These are phyloP conservation scores for Microctonus aethiopoides DNA, from an alignment of 2,888 invertebrate species.

Conservation along the genomic window DNA sequence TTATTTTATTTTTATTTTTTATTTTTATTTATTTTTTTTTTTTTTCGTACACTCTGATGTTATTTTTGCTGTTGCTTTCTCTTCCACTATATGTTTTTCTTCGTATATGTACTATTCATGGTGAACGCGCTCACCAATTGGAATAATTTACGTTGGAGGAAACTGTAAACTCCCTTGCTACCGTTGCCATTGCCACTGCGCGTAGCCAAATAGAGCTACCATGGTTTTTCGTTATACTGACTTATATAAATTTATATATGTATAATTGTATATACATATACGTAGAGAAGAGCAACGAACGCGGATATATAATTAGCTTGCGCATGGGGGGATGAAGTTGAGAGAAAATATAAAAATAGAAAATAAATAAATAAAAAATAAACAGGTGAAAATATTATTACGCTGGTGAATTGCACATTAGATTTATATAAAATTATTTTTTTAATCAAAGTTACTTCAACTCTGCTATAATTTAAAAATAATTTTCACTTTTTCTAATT, in stretches of 20 bases:
- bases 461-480: not conserved
- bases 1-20: too few relatives aligned
- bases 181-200: not conserved
- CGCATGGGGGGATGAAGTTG: not conserved
- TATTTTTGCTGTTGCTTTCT: not conserved
- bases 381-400: not conserved
- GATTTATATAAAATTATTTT: not conserved
- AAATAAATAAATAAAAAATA: not conserved
- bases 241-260: not conserved
- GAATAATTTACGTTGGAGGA: not conserved
- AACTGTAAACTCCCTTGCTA: not conserved
- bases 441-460: constrained; percentile 4
- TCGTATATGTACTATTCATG: not conserved
- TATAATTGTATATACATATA: not conserved
- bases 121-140: not conserved
- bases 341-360: not conserved
- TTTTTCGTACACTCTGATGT: not conserved
- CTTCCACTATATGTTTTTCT: not conserved
- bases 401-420: not conserved
- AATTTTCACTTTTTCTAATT: not conserved
- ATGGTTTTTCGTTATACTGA: not conserved
- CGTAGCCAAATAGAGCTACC: not conserved
- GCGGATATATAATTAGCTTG: not conserved
- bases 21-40: too few relatives aligned
- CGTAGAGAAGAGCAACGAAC: constrained; percentile 4